Base-by-base conservation (phyloP, 2,113 vertebrate genomes). In the Sceloporus tristichus region DNA sequence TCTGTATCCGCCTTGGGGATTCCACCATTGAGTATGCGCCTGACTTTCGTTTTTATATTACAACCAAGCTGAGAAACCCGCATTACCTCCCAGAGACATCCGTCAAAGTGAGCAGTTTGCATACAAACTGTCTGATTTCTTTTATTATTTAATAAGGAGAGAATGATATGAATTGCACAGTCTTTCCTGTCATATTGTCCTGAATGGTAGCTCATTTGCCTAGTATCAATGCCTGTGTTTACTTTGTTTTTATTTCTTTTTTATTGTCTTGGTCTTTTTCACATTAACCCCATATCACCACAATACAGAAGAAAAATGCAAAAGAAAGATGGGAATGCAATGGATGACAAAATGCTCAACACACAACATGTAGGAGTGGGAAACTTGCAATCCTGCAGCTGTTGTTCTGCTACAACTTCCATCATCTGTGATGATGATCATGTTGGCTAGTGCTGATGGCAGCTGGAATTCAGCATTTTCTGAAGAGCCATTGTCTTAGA, bases 11-110 rank as follows among this genome's bases (percentile, higher is more conserved):
- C 9, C 96, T 98, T 21, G 98, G 98, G 29, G 98, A 98, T 82
- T 95, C 97, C 9, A 97, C 96, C 38, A 96, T 98, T 1, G 98
- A 98, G 82, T 98, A 98, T 2, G 94, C 97, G 19, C 97, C 97
- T 0, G 97, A 98, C 93, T 98, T 99, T 89, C 97, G 97, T 83
- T 98, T 98, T 93, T 98, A 98, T 84, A 97, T 98, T 85, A 98
- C 98, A 5, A 98, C 98, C 65, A 98, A 98, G 92, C 94, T 98
- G 16, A 96, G 98, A 73, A 99, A 99, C 94, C 98, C 97, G 21
- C 98, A 98, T 90, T 98, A 98, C 94, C 96, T 98, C 84, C 98
- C 98, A 16, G 97, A 98, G 94, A 98, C 97, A 1, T 98, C 98
- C 8, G 97, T 98, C 88, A 98, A 98, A 97, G 98, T 97, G 68